Conservation (phyloP, 2,888 invertebrate genomes). For the Lasioglossum lativentre region DNA sequence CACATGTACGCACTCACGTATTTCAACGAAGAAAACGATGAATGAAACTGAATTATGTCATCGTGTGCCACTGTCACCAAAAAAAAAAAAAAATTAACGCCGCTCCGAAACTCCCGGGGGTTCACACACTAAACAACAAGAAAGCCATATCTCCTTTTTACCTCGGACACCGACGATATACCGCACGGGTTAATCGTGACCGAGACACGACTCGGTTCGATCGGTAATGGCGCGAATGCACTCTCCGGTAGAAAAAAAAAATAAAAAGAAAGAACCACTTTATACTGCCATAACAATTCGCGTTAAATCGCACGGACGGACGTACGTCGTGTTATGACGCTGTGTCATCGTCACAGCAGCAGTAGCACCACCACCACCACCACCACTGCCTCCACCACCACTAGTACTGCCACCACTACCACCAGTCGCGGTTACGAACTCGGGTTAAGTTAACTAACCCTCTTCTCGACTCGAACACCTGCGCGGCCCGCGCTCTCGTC, state of each 20-base stretch:
- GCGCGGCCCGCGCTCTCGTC: slow-evolving; percentile 74
- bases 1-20: slow-evolving; percentile 61
- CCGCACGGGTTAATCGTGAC: slow-evolving; percentile 59
- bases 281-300: slow-evolving; percentile 68
- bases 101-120: slow-evolving; percentile 40
- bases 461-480: slow-evolving; percentile 75
- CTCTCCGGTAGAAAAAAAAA: slow-evolving; percentile 37
- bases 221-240: slow-evolving; percentile 72
- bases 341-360: slow-evolving; percentile 78
- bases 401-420: slow-evolving; percentile 67
- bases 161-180: slow-evolving; percentile 58
- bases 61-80: slow-evolving; percentile 62
- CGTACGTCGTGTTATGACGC: slow-evolving; percentile 78
- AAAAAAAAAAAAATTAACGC: slow-evolving; percentile 49
- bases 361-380: slow-evolving; percentile 73
- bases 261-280: slow-evolving; percentile 54
- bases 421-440: slow-evolving; percentile 73
- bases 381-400: slow-evolving; percentile 64
- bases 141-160: slow-evolving; percentile 58
- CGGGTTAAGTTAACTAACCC: slow-evolving; percentile 79
- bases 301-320: slow-evolving; percentile 75
- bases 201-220: slow-evolving; percentile 61
- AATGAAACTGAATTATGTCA: slow-evolving; percentile 69
- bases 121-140: slow-evolving; percentile 55
- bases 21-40: slow-evolving; percentile 42